A percentile compares a stretch with the other conserved stretches of the same genome.
Conservation (phyloP, 2,113 vertebrate species). For the crab-eating macaque (Macaca fascicularis) region DNA sequence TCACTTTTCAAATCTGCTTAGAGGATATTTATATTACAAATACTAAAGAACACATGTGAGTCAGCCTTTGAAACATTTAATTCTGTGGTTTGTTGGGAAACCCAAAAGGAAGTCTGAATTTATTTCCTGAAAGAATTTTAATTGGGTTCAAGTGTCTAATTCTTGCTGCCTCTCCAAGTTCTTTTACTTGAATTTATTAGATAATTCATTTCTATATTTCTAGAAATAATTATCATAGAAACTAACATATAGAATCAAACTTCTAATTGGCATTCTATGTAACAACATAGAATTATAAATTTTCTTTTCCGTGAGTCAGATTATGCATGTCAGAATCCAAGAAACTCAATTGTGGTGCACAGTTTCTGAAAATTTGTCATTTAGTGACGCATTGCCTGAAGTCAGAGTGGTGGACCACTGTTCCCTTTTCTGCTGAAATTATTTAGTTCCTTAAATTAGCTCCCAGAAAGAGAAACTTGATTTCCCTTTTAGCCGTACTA, state of each 20-base stretch:
- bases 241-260: neutral
- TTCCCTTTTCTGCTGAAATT: neutral
- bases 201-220: neutral
- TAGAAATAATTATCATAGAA: constrained; percentile 15
- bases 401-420: neutral
- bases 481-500: neutral
- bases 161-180: neutral
- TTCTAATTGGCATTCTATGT: neutral
- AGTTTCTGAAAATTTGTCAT: neutral
- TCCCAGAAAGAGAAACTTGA: neutral
- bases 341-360: neutral
- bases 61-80: constrained; percentile 1
- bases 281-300: neutral
- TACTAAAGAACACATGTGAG: neutral
- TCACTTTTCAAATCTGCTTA: neutral
- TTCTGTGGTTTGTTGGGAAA: constrained; percentile 8
- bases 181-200: neutral
- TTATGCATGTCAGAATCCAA: neutral
- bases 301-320: neutral
- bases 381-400: neutral
- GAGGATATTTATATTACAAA: neutral
- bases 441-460: neutral
- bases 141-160: constrained; percentile 1
- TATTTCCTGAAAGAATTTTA: constrained; percentile 44
- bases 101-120: neutral